Conservation (phyloP, 1,140 invertebrate species). For the Lasioglossum baleicum region DNA sequence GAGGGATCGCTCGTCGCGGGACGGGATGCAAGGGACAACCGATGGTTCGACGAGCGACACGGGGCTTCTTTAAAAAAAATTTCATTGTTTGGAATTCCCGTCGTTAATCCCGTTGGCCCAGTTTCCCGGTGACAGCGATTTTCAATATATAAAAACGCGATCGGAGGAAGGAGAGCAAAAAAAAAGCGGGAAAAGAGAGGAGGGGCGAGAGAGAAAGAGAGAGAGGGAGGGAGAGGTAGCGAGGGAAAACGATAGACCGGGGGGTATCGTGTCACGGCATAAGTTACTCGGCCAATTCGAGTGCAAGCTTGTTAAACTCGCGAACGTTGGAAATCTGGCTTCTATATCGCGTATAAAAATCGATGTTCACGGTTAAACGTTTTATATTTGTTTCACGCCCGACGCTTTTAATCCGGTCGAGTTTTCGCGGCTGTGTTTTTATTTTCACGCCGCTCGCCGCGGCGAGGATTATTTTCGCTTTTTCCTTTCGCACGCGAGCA, state of each 20-base stretch:
- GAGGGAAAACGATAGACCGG: slow-evolving; percentile 18
- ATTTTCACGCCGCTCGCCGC: slow-evolving; percentile 32
- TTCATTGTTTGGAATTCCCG: neutral
- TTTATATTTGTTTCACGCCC: slow-evolving; percentile 50
- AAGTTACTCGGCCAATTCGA: slow-evolving; percentile 40
- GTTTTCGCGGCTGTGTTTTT: slow-evolving; percentile 46
- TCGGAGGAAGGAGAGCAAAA: neutral
- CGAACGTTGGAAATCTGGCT: slow-evolving; percentile 45
- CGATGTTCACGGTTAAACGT: slow-evolving; percentile 49
- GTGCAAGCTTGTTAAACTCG: slow-evolving; percentile 39
- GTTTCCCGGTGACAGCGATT: neutral
- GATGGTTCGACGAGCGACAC: neutral
- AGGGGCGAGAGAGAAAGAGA: no score
- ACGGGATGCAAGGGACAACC: no score
- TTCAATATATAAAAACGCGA: slow-evolving; percentile 9
- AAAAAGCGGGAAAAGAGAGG: neutral
- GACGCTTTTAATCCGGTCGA: slow-evolving; percentile 46
- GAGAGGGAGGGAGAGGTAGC: no score
- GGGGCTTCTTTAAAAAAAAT: neutral
- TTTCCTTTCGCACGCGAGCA: neutral
- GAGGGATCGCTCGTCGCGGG: no score
- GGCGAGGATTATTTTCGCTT: slow-evolving; percentile 16
- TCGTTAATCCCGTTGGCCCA: neutral
- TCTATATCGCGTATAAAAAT: slow-evolving; percentile 48
- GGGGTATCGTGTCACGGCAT: slow-evolving; percentile 12